Conservation (phyloP, 1,140 invertebrate species). For the Chrysoperla carnea region DNA sequence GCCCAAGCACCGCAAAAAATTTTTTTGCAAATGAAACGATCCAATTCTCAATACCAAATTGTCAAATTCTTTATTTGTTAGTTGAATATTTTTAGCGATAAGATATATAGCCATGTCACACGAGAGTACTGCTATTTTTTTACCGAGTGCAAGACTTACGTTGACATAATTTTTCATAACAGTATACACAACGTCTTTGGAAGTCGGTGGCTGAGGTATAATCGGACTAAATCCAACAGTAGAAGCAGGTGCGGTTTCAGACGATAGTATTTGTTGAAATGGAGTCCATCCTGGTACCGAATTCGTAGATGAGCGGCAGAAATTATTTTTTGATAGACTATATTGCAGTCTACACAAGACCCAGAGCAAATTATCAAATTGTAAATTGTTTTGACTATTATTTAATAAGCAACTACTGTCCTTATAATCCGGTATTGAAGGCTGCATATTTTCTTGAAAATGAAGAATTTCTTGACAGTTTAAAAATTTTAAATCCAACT, state of each 20-base stretch:
- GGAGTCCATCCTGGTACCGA: slow-evolving; percentile 7
- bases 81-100: slow-evolving; percentile 5
- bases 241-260: no score
- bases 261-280: background rate
- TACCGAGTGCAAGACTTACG: no score
- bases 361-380: slow-evolving; percentile 7
- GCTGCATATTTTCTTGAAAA: background rate
- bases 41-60: slow-evolving; percentile 5
- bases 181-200: no score
- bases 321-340: slow-evolving; percentile 5
- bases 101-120: slow-evolving; percentile 6
- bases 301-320: no score
- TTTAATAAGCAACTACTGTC: slow-evolving; percentile 4
- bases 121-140: slow-evolving; percentile 3
- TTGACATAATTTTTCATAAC: no score
- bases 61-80: slow-evolving; percentile 5
- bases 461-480: background rate
- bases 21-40: slow-evolving; percentile 9
- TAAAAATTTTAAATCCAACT: slow-evolving; percentile 5
- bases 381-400: background rate
- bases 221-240: no score
- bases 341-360: slow-evolving; percentile 7
- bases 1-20: slow-evolving; percentile 6
- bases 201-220: no score
- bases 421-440: background rate